Conservation (phyloP, 2,888 invertebrate species). For the Leucophora obtusa region DNA sequence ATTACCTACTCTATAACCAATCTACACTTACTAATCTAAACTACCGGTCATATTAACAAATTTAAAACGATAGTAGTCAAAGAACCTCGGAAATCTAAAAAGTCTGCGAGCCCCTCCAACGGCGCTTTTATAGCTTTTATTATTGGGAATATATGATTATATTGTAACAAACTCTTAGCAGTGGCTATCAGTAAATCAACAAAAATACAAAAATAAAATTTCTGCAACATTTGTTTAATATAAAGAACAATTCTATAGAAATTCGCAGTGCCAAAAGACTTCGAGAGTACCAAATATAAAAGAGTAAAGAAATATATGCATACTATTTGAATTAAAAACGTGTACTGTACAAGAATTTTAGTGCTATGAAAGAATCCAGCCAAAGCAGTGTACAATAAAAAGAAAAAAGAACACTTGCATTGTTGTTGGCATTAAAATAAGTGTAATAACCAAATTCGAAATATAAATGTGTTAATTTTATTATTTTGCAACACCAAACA, state of each 20-base stretch:
- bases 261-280: conserved; percentile 1
- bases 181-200: conserved; percentile 22
- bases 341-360: conserved; percentile 25
- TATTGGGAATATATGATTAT: too few relatives aligned
- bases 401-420: conserved; percentile 18
- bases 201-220: neutral
- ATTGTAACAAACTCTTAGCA: conserved; percentile 33
- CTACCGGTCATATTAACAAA: conserved; percentile 16
- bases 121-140: neutral
- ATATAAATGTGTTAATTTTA: too few relatives aligned
- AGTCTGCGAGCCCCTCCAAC: too few relatives aligned
- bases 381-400: neutral
- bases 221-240: neutral
- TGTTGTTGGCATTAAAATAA: conserved; percentile 50
- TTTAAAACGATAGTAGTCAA: conserved; percentile 22
- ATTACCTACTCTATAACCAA: neutral
- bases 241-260: conserved; percentile 4
- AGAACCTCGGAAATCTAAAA: conserved; percentile 15
- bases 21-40: conserved; percentile 2
- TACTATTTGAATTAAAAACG: neutral
- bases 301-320: neutral
- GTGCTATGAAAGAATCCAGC: conserved; percentile 13
- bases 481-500: too few relatives aligned
- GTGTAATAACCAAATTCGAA: neutral
- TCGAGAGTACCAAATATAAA: conserved; percentile 9